Evolutionary conservation across 2,888 invertebrate genomes (phyloP), one percentile per base, ranked within the genome.

Genomic region (Elegia similella): DNA sequence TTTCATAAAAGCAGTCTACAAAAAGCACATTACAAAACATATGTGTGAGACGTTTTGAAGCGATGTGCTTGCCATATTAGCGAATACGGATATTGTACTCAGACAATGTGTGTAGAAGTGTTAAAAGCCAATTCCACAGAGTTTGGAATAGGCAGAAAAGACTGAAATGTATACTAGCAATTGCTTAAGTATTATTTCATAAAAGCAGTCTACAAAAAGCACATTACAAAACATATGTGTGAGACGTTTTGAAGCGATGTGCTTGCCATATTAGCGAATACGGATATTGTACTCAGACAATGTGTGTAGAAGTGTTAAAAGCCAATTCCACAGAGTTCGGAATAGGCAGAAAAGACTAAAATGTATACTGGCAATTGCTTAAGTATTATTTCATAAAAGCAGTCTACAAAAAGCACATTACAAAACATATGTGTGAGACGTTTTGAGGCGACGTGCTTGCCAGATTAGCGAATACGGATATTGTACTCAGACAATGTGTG

Each of bases 401-500:
- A 29, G 46, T 30, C 13, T 10, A 30, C 13, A 12, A 48, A 32
- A 48, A 48, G 30, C 16, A 46, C 44, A 46, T 16, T 46, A 17
- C 30, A 15, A 23, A n/a, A 46, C 10, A 23, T 10, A 17, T 12
- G 12, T 23, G n/a, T 6, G 47, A 29, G 23, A 17, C 3, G n/a
- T 29, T 29, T 16, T 1, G n/a, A 60, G 53, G 16, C 48, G 15
- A 53, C 57, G 52, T 56, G 59, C 30, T 56, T 56, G 55, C 55
- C 55, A 69, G 70, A 75, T 76, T 73, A 76, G 74, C 71, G 65
- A 73, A 73, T 74, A 74, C 72, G 65, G 73, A 73, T 74, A 75
- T 72, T 74, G 72, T 73, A 75, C 74, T 68, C 62, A 73, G 73
- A 72, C 75, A 69, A 68, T 68, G 69, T 72, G 69, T 61, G 60